These are phyloP conservation scores for Pteromalus puparum DNA, from an alignment of 1,140 invertebrate genomes.

Conservation along the genomic window DNA sequence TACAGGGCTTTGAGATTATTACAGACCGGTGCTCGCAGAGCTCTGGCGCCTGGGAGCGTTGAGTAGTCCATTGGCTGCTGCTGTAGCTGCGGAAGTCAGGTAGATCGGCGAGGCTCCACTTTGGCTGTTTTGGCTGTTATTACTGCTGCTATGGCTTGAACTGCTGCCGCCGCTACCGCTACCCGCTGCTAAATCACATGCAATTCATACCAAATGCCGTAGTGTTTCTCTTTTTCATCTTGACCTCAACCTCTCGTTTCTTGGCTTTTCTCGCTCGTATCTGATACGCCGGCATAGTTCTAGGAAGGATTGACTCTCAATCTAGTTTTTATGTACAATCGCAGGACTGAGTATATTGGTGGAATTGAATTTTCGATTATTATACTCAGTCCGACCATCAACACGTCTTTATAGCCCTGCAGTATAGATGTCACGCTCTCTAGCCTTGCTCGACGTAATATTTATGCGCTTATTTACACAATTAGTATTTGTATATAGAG, in stretches of 20 bases:
- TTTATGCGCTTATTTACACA: constrained; percentile 1
- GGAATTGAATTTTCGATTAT: background rate
- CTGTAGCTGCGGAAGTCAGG: constrained; percentile 60
- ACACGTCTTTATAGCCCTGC: background rate
- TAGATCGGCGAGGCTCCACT: constrained; percentile 64
- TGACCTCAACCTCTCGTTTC: too few relatives aligned
- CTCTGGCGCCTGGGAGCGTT: constrained; percentile 63
- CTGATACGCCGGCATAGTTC: too few relatives aligned
- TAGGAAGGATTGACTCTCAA: too few relatives aligned
- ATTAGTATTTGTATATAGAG: background rate
- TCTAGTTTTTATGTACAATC: background rate
- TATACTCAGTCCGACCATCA: background rate
- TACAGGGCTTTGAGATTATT: constrained; percentile 55
- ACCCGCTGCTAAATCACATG: constrained; percentile 70
- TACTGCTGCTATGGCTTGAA: constrained; percentile 65
- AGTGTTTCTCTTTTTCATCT: too few relatives aligned
- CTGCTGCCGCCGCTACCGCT: constrained; percentile 63
- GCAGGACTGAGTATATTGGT: too few relatives aligned
- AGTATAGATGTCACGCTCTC: background rate
- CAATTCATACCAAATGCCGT: constrained; percentile 57
- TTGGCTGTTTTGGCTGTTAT: constrained; percentile 73
- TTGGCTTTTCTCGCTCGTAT: background rate
- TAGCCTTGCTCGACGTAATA: constrained; percentile 10
- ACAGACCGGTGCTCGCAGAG: constrained; percentile 72
- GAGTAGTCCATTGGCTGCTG: constrained; percentile 56